These are phyloP conservation scores for Daubentonia madagascariensis DNA, from an alignment of 2,113 vertebrate species.

Conservation along the genomic window DNA sequence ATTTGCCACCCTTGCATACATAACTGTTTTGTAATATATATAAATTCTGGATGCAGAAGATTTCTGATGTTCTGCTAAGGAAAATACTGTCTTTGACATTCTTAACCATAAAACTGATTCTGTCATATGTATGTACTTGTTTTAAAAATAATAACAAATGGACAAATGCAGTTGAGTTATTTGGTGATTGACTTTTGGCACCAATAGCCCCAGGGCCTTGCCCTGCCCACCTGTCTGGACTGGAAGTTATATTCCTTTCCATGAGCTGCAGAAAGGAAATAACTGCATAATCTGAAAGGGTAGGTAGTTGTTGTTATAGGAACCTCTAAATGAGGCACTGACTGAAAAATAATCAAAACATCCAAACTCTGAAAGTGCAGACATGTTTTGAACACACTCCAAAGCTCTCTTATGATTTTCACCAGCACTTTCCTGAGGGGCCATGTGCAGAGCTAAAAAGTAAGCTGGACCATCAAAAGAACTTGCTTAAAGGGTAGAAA, in stretches of 20 bases:
- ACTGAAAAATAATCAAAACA: not conserved
- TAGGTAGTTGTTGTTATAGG: not conserved
- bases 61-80: not conserved
- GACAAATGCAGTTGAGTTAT: not conserved
- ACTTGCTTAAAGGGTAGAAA: not conserved
- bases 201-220: not conserved
- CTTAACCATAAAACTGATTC: not conserved
- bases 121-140: not conserved
- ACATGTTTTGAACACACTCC: not conserved
- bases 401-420: not conserved
- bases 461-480: not conserved
- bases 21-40: not conserved
- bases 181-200: not conserved
- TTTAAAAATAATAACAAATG: not conserved
- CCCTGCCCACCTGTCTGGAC: not conserved
- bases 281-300: not conserved
- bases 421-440: not conserved
- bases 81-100: not conserved
- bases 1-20: not conserved
- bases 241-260: not conserved
- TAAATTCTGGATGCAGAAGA: not conserved
- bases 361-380: not conserved
- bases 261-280: not conserved
- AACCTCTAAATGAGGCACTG: not conserved
- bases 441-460: not conserved